Conservation (phyloP, 2,888 invertebrate genomes). For the Cryptocephalus moraei region DNA sequence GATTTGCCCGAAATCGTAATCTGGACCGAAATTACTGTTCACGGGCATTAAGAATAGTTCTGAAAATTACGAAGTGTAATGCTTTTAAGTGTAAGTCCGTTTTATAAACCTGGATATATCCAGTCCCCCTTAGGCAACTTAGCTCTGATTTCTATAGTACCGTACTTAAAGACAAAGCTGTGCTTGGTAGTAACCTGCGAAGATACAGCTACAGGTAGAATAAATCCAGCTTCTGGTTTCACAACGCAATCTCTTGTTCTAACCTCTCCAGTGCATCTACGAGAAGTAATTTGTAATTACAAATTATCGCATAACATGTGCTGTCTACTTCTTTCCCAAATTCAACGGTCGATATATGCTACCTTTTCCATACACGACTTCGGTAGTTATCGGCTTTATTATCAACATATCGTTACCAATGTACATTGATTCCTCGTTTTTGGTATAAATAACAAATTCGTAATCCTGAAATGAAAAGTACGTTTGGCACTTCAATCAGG, state of each 20-base stretch:
- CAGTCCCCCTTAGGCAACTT: slow-evolving; percentile 68
- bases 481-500: too few species aligned
- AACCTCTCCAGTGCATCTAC: slow-evolving; percentile 37
- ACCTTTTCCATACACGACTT: slow-evolving; percentile 43
- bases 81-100: too few species aligned
- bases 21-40: slow-evolving; percentile 49
- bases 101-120: slow-evolving; percentile 72
- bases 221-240: slow-evolving; percentile 41
- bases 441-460: slow-evolving; percentile 57
- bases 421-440: slow-evolving; percentile 42
- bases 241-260: slow-evolving; percentile 37
- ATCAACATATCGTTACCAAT: slow-evolving; percentile 6
- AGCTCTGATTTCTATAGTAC: slow-evolving; percentile 56
- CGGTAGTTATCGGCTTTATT: slow-evolving; percentile 13
- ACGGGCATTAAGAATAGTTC: slow-evolving; percentile 57
- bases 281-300: not conserved
- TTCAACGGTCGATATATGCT: slow-evolving; percentile 33
- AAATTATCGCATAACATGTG: too few species aligned
- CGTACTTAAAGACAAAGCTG: slow-evolving; percentile 58
- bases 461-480: slow-evolving; percentile 44
- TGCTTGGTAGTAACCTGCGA: slow-evolving; percentile 52
- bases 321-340: slow-evolving; percentile 23
- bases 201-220: slow-evolving; percentile 59
- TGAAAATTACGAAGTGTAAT: slow-evolving; percentile 25
- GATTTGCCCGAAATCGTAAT: slow-evolving; percentile 57